Base-by-base conservation (phyloP, 2,888 invertebrate species). In the Eupithecia pulchellata region DNA sequence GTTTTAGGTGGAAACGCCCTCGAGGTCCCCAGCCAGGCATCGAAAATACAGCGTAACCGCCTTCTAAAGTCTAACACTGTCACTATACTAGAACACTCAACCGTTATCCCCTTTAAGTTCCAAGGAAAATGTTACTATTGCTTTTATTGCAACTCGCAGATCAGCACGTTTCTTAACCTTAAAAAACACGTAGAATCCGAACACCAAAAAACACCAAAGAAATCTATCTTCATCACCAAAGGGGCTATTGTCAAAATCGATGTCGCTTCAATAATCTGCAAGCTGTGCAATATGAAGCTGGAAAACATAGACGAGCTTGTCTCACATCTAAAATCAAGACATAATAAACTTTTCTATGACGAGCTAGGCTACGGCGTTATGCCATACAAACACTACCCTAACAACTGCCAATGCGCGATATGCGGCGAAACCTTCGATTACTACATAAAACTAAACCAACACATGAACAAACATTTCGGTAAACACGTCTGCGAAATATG, bases 221-320 rank as follows among this genome's bases (percentile, higher is more conserved):
- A 88, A 84, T 81, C 91, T 0, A 91, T 82, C 0, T 91, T 90
- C 39, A 71, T 93, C 4, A 86, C 89, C 68, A 82, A 91, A 27
- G 92, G 92, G 57, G 92, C 92, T 65, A 91, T 89, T 78, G 91
- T 92, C 1, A 94, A 94, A 89, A 86, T 93, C 61, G 93, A 93
- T 66, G 86, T 92, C 0, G 82, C 89, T 0, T 52, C 70, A 0
- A 71, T 89, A 1, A 64, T 74, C 20, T 94, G 93, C 74, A 80
- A 79, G 0, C 67, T 86, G 20, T 94, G 93, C 64, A 75, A 82
- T 4, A 25, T 30, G 0, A 75, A 76, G 29, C 74, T 84, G 6
- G 77, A 81, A 1, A 78, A 85, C 68, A 20, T 92, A 0, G 78
- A 84, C 32, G 27, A 64, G 0, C 69, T 93, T 0, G 82, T 91